Evolutionary conservation across 2,113 vertebrate genomes (phyloP).

Genomic region (Aegithalos caudatus): DNA sequence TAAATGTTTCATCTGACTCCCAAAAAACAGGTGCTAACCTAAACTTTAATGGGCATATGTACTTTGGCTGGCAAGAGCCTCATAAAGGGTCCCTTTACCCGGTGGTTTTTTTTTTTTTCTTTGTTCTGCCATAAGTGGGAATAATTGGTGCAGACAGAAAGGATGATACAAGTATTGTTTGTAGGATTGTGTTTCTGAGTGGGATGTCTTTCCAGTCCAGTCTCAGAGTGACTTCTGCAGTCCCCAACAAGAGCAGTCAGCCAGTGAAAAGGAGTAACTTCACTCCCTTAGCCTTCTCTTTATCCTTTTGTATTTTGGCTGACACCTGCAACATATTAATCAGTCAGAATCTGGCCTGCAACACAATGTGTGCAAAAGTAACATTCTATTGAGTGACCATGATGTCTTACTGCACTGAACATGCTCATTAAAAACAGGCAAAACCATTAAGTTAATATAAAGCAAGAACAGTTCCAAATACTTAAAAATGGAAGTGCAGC

Average conservation of each 20-base stretch:
- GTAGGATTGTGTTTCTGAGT: not conserved
- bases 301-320: conserved; percentile 43
- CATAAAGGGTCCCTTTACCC: not conserved
- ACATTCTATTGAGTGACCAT: not conserved
- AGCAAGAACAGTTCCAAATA: not conserved
- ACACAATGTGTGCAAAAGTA: not conserved
- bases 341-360: conserved; percentile 10
- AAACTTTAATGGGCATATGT: not conserved
- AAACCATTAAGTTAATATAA: not conserved
- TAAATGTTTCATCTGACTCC: not conserved
- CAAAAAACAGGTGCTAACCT: not conserved
- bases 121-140: not conserved
- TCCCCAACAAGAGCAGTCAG: not conserved
- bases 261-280: not conserved
- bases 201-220: not conserved
- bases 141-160: not conserved
- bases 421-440: conserved; percentile 7
- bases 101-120: fast-evolving
- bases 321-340: conserved; percentile 28
- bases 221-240: not conserved
- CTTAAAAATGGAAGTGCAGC: not conserved
- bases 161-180: not conserved
- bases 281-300: not conserved
- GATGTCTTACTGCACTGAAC: conserved; percentile 24
- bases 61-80: not conserved